phyloP scores from a whole-genome alignment of 2,113 vertebrate genomes.

The Variabilichromis moorii region DNA sequence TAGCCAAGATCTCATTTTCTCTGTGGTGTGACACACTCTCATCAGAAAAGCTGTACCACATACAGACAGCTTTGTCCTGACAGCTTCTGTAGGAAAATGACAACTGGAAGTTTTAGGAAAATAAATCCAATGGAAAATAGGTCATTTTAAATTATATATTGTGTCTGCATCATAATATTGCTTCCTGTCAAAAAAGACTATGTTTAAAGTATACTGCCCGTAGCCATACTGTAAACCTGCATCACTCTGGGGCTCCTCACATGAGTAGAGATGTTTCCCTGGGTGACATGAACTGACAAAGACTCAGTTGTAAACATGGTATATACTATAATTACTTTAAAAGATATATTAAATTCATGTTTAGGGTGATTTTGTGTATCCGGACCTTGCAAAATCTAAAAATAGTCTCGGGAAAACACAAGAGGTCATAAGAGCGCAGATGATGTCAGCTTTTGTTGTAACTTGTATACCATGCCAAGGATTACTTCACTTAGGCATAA shows the following conservation, averaged over 20 bases:
- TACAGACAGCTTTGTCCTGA: not conserved
- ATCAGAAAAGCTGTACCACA: not conserved
- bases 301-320: not conserved
- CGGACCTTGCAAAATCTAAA: not conserved
- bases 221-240: not conserved
- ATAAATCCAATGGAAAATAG: conserved; percentile 11
- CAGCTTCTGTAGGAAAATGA: not conserved
- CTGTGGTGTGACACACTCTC: not conserved
- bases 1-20: conserved; percentile 9
- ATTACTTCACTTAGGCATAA: not conserved
- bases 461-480: not conserved
- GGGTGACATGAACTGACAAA: not conserved
- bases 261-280: not conserved
- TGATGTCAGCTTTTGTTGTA: not conserved
- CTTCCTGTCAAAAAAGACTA: not conserved
- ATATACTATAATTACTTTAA: not conserved
- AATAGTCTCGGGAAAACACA: not conserved
- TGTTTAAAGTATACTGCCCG: not conserved
- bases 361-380: not conserved
- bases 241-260: not conserved
- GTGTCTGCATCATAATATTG: not conserved
- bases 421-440: not conserved
- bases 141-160: conserved; percentile 4
- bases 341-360: not conserved
- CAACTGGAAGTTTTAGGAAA: not conserved